These are phyloP conservation scores for Puntigrus tetrazona DNA, from an alignment of 2,113 vertebrate species.

Conservation along the genomic window DNA sequence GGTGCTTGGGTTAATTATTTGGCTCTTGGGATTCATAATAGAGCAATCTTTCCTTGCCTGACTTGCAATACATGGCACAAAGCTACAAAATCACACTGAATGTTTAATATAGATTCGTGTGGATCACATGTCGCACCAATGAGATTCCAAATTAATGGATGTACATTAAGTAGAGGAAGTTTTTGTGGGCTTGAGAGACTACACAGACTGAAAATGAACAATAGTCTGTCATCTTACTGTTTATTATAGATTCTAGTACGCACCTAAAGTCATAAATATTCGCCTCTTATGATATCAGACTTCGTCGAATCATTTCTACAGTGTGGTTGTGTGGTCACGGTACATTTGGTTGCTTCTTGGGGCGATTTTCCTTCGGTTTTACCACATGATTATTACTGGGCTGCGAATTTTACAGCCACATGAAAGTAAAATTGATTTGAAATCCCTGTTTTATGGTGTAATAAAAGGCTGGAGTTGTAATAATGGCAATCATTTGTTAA, in stretches of 20 bases:
- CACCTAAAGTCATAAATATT: constrained; percentile 13
- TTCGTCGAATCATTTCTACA: neutral
- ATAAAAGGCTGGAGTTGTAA: constrained; percentile 11
- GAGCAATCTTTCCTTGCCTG: neutral
- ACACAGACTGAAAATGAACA: neutral
- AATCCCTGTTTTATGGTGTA: constrained; percentile 11
- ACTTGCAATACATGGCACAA: neutral
- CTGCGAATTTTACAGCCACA: constrained; percentile 8
- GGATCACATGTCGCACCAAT: neutral
- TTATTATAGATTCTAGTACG: neutral
- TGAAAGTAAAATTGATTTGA: constrained; percentile 29
- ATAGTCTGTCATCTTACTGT: constrained; percentile 3
- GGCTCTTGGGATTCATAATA: neutral
- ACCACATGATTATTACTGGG: neutral
- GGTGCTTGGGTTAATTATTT: constrained; percentile 6
- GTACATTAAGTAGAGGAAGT: neutral
- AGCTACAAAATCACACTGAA: neutral
- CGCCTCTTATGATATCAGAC: neutral
- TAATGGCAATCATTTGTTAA: constrained; percentile 18
- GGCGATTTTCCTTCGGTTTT: constrained; percentile 16
- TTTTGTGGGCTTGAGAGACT: neutral
- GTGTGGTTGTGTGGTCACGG: constrained; percentile 11
- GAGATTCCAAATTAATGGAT: neutral
- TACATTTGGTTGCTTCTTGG: constrained; percentile 15
- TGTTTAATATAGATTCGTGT: neutral